Base-by-base conservation (phyloP, 2,113 vertebrate species). In the Amblyornis subalaris region DNA sequence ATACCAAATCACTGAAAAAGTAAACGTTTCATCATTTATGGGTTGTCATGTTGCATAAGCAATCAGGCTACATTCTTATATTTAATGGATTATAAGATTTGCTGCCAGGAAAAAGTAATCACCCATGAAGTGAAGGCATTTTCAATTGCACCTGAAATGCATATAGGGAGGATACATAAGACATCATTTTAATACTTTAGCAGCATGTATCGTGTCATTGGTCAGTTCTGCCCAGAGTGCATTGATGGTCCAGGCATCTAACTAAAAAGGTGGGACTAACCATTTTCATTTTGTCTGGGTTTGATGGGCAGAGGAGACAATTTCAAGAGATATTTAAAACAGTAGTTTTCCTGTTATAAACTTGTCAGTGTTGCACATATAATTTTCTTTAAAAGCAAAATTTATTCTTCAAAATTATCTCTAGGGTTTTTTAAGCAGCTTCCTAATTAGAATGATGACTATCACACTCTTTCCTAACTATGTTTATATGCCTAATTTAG, bases 81-180 rank as follows among this genome's bases (percentile, higher is more conserved):
- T 65, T 86, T 81, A 84, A 94, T 85, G 75, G 88, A 69, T 93
- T 80, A 57, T 47, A 71, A 85, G 45, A 67, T 83, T 93, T 74
- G 44, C 24, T 67, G 33, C 57, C 48, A 78, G 53, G 45, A 90
- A 91, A 89, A 93, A 45, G 45, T 85, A 90, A 92, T 90, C 53
- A 72, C 9, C 45, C 69, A 54, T 90, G n/a, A 92, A 95, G 95
- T 58, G 0, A 71, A 85, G 33, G 11, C 57, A 80, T 85, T 85
- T 95, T 66, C 48, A 93, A 48, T 75, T 66, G 31, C 23, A 90
- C n/a, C 29, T 76, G 53, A 73, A 89, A 73, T 62, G 28, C 4
- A 40, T n/a, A 58, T 54, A 60, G 0, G 3, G 42, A 78, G 14
- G 21, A 61, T 70, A 53, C 9, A 21, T 44, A 73, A 75, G 33